Base-by-base conservation (phyloP, 2,113 vertebrate genomes). In the Psittacula cyanocephala region DNA sequence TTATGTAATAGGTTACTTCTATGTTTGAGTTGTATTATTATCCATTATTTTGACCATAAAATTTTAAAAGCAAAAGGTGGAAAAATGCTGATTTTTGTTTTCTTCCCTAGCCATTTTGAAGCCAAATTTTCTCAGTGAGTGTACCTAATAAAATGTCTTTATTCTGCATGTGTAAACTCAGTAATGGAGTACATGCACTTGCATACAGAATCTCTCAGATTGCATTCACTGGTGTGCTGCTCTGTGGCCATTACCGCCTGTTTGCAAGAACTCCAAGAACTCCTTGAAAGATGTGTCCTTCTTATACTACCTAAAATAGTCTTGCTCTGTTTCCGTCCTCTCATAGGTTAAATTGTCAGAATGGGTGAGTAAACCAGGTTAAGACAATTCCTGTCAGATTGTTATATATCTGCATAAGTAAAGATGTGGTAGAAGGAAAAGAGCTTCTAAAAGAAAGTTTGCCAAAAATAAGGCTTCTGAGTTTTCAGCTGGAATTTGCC, bases 401-500 rank as follows among this genome's bases (percentile, higher is more conserved):
- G 24, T 52, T 78, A 23, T 52, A 3, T 33, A 44, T 35, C 39
- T 60, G 23, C 28, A 20, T 39, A 50, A 52, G 37, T 85, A 68
- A 92, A 91, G 67, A 29, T 78, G 15, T 55, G 14, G 31, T 39
- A 44, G 67, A 89, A 86, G 64, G 20, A 78, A 55, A 93, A 74
- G 41, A 52, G 29, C 13, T 91, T 65, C 50, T 62, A 68, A 70
- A 86, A 77, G 7, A 86, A 59, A 79, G 35, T 83, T 85, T 88
- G 35, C 62, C 64, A 77, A 68, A 71, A 68, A 68, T 47, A 76
- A 72, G 29, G 2, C 16, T 85, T 81, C 76, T 85, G 80, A 47
- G 35, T 96, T 75, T 91, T 93, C 70, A 85, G 23, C 46, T 91
- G 82, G 76, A 96, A 94, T 95, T 96, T 93, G 25, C 63, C 76